Base-by-base conservation (phyloP, 2,797 vertebrate genomes). In the Huso huso region DNA sequence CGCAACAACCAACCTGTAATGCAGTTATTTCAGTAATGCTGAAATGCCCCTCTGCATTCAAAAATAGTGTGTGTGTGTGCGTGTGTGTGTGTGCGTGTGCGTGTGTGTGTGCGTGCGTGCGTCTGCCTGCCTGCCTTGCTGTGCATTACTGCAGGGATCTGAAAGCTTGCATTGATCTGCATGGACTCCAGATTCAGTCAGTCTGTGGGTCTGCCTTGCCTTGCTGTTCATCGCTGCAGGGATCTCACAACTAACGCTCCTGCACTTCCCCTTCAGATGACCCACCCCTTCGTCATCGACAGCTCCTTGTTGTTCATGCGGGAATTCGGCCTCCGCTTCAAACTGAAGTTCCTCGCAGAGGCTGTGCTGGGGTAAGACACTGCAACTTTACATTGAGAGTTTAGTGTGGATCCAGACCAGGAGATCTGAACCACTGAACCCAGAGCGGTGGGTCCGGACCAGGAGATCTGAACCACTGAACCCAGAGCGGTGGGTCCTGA, bases 211-310 rank as follows among this genome's bases (percentile, higher is more conserved):
- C 8, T 10, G 8, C 57, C 68, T 0, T 48, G 15, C 15, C 15
- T 18, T 18, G 15, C 15, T 18, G 15, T 18, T 18, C 15, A 18
- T 18, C 15, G 15, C 15, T 18, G 15, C 15, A 18, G 15, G 15
- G 15, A 18, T 18, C 15, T 18, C 1, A 18, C 10, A 60, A n/a
- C 12, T 23, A 7, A 1, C 59, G 4, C 49, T 51, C 64, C 15
- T 63, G 23, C 23, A 37, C 50, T 73, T 6, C 8, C 55, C 63
- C 51, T 76, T 66, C 77, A 94, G 94, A 83, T 97, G 83, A 90
- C 94, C 74, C 92, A 97, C 77, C 88, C 72, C 37, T 89, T 93
- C 51, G 84, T 96, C 8, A 93, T 97, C 57, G 95, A 98, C 79
- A 94, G 93, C 7, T 90, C 95, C 0, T 73, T 95, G 75, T 91